Evolutionary conservation across 2,888 invertebrate genomes (phyloP).

Genomic region (Buathra laborator): DNA sequence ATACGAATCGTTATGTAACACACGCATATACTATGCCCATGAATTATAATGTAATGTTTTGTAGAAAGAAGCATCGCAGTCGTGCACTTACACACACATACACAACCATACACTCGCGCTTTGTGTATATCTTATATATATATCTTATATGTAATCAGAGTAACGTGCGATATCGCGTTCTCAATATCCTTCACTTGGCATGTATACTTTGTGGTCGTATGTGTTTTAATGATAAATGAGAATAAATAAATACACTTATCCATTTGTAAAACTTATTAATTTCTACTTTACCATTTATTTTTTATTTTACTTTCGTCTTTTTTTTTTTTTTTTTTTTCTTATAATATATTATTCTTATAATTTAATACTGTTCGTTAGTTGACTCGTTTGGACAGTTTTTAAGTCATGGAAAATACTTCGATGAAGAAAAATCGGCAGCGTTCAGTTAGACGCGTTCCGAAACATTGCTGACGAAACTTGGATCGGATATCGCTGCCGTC

Average conservation of each 20-base stretch:
- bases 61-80: not conserved
- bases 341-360: not conserved
- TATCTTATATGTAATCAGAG: conserved; percentile 14
- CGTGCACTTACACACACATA: not conserved
- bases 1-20: conserved; percentile 11
- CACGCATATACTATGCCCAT: conserved; percentile 4
- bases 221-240: conserved; percentile 33
- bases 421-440: conserved; percentile 3
- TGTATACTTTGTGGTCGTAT: conserved; percentile 54
- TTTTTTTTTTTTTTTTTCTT: not conserved
- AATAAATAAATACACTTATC: conserved; percentile 54
- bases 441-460: conserved; percentile 51
- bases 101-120: conserved; percentile 34
- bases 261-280: conserved; percentile 12
- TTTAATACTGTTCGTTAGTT: conserved; percentile 44
- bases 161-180: conserved; percentile 33
- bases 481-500: conserved; percentile 89
- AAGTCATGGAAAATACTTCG: conserved; percentile 28
- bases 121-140: conserved; percentile 21
- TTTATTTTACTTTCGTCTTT: too few relatives aligned
- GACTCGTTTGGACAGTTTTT: conserved; percentile 37
- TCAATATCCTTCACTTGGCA: conserved; percentile 43
- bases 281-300: not conserved
- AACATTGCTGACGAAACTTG: conserved; percentile 76
- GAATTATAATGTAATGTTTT: conserved; percentile 23